A percentile compares a stretch with the other conserved stretches of the same genome.
Evolutionary conservation across 2,888 invertebrate genomes (phyloP).

Genomic region (Stenurella melanura): DNA sequence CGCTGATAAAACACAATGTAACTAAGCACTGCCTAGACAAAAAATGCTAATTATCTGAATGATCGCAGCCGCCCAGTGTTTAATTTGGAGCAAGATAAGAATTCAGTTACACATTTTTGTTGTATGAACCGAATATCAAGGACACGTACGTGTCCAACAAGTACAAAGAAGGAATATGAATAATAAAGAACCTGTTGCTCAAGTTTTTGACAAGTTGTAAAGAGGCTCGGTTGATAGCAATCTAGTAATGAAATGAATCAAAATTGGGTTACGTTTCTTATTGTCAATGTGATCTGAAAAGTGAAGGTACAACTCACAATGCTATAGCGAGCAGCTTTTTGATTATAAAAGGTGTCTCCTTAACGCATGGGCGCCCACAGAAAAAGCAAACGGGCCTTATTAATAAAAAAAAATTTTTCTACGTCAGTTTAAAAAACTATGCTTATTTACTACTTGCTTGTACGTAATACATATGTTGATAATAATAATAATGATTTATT

Average conservation of each 20-base stretch:
- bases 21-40: background rate
- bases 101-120: constrained; percentile 26
- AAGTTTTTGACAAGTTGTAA: constrained; percentile 26
- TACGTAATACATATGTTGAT: no score
- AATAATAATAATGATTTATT: no score
- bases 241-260: constrained; percentile 35
- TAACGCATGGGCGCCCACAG: background rate
- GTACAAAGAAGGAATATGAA: constrained; percentile 23
- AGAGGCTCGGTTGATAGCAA: constrained; percentile 27
- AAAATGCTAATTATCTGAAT: constrained; percentile 25
- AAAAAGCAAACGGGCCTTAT: background rate
- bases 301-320: constrained; percentile 21
- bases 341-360: background rate
- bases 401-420: no score
- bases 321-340: background rate
- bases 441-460: no score
- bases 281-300: constrained; percentile 22
- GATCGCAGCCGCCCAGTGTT: constrained; percentile 21
- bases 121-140: constrained; percentile 29
- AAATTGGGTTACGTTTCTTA: constrained; percentile 32
- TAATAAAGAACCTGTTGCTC: constrained; percentile 34
- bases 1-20: background rate
- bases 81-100: constrained; percentile 21
- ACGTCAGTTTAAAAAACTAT: no score
- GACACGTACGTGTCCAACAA: constrained; percentile 12